Base-by-base conservation (phyloP, 2,113 vertebrate species). In the Crotophaga sulcirostris region DNA sequence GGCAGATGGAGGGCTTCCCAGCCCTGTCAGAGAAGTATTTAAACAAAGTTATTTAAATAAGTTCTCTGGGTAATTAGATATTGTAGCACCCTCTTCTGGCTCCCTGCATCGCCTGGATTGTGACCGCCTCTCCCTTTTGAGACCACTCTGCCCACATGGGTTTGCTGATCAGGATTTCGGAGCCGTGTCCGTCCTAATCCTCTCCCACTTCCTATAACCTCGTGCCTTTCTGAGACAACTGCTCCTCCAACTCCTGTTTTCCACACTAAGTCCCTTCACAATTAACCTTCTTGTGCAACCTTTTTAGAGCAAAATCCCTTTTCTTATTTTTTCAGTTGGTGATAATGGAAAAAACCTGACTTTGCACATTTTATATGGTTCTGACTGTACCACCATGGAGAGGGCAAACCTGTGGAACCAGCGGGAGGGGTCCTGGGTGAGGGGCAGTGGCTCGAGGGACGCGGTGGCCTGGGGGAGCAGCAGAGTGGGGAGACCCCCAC, bases 71-170 rank as follows among this genome's bases (percentile, higher is more conserved):
- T 89, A 76, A 95, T 96, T 94, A 95, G 84, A 95, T 79, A 94
- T 87, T 2, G 74, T n/a, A 97, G 94, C 96, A 97, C 91, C 87
- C 94, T 96, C 95, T 96, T 96, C 96, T 96, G 96, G 95, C 89
- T 97, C 62, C 33, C 87, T 63, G 72, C 59, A 81, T 7, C 26
- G 49, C 26, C 70, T 40, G 67, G 80, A 45, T 20, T 73, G 74
- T 47, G 52, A 42, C 38, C 0, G 0, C 10, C 33, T 67, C 52
- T 76, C 70, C 40, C 51, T 7, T 64, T 31, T 6, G 70, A 85
- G 90, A 72, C 56, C 47, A 28, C 52, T 88, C 2, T 4, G 40
- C 67, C 89, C 69, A 4, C 34, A 4, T 0, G 2, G 34, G 21
- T 58, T 81, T 87, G n/a, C 49, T 24, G 34, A 56, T 45, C 44